These are phyloP conservation scores for Semicossyphus pulcher DNA, from an alignment of 2,113 vertebrate species.

Conservation along the genomic window DNA sequence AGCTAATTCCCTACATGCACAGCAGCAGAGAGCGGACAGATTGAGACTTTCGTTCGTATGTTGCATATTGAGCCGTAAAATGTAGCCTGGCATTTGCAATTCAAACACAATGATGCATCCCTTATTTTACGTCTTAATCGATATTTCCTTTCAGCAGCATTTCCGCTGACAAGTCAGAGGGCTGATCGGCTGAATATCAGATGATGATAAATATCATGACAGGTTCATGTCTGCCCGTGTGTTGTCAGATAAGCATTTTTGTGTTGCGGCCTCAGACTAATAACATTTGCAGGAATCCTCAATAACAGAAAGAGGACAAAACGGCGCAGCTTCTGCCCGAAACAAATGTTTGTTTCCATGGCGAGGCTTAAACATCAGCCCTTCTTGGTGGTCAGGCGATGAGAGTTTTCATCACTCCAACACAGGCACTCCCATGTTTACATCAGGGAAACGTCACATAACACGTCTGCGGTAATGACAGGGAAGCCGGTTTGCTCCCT, in stretches of 20 bases:
- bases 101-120: constrained; percentile 57
- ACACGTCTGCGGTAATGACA: constrained; percentile 63
- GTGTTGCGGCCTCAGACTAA: not conserved
- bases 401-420: constrained; percentile 50
- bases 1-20: constrained; percentile 36
- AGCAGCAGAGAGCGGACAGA: constrained; percentile 23
- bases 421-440: constrained; percentile 63
- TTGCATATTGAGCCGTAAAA: constrained; percentile 61
- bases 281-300: not conserved
- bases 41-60: constrained; percentile 23
- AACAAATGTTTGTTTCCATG: constrained; percentile 58
- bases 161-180: constrained; percentile 60
- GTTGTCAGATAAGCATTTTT: not conserved
- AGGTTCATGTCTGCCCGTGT: not conserved
- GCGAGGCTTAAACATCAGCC: constrained; percentile 59
- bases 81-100: constrained; percentile 51
- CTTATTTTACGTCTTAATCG: constrained; percentile 54
- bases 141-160: constrained; percentile 42
- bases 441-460: constrained; percentile 53
- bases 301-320: too few relatives aligned
- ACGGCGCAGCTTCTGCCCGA: not conserved
- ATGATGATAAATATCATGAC: constrained; percentile 22
- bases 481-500: constrained; percentile 15
- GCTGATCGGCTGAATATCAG: constrained; percentile 26
- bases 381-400: constrained; percentile 47